Conservation (phyloP, 2,888 invertebrate species). For the Rhingia rostrata region DNA sequence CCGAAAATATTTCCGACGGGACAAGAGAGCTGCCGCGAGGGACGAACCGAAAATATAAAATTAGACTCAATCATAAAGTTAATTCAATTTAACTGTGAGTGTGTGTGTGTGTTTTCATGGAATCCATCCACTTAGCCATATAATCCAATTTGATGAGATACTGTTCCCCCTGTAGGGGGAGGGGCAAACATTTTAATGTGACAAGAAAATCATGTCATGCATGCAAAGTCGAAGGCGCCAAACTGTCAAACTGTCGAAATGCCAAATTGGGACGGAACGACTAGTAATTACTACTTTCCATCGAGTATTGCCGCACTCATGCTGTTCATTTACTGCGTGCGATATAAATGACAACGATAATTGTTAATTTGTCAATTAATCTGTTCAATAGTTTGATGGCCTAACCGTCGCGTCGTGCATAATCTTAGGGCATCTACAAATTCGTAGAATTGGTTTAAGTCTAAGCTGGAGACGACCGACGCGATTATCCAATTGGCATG, state of each 20-base stretch:
- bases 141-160: slow-evolving; percentile 51
- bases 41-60: slow-evolving; percentile 7
- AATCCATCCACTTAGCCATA: slow-evolving; percentile 13
- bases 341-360: slow-evolving; percentile 14
- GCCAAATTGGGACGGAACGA: slow-evolving; percentile 8
- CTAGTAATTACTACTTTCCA: slow-evolving; percentile 38
- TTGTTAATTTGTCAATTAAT: slow-evolving; percentile 61
- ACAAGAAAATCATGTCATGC: slow-evolving; percentile 32
- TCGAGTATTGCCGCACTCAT: background rate
- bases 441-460: background rate
- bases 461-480: background rate
- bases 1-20: too few species aligned
- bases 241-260: slow-evolving; percentile 4
- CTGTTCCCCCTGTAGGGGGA: too few species aligned
- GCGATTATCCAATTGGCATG: slow-evolving; percentile 37
- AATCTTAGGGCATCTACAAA: too few species aligned
- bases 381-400: slow-evolving; percentile 46
- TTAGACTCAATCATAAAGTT: slow-evolving; percentile 54
- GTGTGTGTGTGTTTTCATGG: background rate
- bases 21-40: background rate
- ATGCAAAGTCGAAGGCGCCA: slow-evolving; percentile 4
- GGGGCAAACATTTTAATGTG: background rate
- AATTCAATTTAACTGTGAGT: slow-evolving; percentile 41
- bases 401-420: slow-evolving; percentile 2
- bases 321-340: background rate